Percentiles rank a stretch among this genome's conserved stretches.
Evolutionary conservation across 2,797 vertebrate species (phyloP).

Genomic region (Acomys russatus): DNA sequence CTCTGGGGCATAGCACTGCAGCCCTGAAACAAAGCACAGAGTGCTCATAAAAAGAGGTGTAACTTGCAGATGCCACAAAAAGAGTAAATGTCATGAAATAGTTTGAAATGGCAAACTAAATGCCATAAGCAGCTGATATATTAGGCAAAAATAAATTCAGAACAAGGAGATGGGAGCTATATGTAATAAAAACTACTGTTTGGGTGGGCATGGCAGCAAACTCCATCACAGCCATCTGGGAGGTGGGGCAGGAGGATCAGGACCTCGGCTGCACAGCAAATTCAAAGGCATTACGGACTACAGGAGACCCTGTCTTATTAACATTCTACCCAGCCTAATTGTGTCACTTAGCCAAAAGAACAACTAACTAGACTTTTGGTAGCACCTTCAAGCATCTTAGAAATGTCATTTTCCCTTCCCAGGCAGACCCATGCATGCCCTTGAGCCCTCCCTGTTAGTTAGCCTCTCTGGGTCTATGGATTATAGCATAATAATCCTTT

Average conservation of each 20-base stretch:
- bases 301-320: background rate
- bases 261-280: background rate
- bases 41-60: background rate
- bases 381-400: background rate
- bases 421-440: background rate
- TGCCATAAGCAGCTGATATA: background rate
- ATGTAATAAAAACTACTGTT: conserved; percentile 21
- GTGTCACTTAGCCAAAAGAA: background rate
- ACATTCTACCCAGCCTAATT: no score
- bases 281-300: no score
- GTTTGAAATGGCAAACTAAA: conserved; percentile 42
- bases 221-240: background rate
- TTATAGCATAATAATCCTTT: background rate
- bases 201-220: background rate
- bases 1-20: background rate
- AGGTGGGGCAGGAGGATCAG: no score
- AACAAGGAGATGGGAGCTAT: conserved; percentile 22
- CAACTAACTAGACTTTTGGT: background rate
- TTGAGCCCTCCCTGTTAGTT: background rate
- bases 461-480: background rate
- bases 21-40: background rate
- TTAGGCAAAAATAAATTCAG: conserved; percentile 55
- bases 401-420: background rate
- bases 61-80: conserved; percentile 13
- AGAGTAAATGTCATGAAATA: conserved; percentile 51